Percentiles rank a stretch among this genome's conserved stretches.
Evolutionary conservation across 2,797 vertebrate species (phyloP).

Genomic region (Momotus momota): DNA sequence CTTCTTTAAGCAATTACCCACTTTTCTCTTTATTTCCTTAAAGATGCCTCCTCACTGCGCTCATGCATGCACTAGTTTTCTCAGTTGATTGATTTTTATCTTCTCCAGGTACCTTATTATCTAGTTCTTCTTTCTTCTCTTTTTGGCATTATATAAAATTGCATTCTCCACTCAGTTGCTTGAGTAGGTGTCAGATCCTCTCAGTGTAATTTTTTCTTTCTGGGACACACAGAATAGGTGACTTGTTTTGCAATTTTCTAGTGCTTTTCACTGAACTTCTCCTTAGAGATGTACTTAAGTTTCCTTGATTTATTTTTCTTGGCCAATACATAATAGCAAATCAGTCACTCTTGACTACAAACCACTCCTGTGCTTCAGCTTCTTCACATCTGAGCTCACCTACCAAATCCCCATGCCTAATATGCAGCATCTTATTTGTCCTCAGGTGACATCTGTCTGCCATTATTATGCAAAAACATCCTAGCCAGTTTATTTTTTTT

Average conservation of each 20-base stretch:
- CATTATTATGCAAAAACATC: background rate
- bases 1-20: background rate
- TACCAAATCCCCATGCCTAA: background rate
- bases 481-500: background rate
- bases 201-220: background rate
- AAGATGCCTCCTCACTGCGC: background rate
- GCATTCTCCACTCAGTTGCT: background rate
- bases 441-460: background rate
- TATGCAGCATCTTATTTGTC: background rate
- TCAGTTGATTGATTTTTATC: background rate
- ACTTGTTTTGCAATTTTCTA: background rate
- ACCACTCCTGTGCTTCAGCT: background rate
- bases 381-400: background rate
- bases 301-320: background rate
- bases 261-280: background rate
- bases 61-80: background rate
- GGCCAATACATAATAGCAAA: background rate
- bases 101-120: background rate
- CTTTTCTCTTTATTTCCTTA: background rate
- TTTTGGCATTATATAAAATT: background rate
- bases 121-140: background rate
- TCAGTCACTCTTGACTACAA: background rate
- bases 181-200: background rate
- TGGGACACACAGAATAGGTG: background rate
- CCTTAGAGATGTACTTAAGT: background rate